Percentiles rank a stretch among this genome's conserved stretches.
Conservation (phyloP, 2,113 vertebrate genomes). For the Hippocampus abdominalis region DNA sequence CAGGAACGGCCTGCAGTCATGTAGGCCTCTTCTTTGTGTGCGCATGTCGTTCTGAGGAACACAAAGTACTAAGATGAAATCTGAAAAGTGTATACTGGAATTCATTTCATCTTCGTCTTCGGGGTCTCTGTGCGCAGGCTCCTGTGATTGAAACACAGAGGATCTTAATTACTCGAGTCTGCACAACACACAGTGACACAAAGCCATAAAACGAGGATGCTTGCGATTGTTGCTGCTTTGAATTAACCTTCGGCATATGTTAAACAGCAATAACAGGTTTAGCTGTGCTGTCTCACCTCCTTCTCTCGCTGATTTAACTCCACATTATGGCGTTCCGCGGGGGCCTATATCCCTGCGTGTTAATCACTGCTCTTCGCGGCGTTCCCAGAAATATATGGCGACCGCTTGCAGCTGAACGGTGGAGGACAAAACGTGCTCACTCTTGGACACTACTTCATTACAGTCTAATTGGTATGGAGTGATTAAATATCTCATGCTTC, state of each 20-base stretch:
- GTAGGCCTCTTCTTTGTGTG: background rate
- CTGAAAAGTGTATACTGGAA: background rate
- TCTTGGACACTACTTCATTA: conserved; percentile 97
- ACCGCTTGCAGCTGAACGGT: conserved; percentile 81
- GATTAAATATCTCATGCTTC: conserved; percentile 99
- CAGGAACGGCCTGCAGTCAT: background rate
- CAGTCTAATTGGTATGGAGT: conserved; percentile 99
- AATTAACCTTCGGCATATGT: conserved; percentile 72
- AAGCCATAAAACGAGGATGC: conserved; percentile 48
- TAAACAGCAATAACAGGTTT: conserved; percentile 72
- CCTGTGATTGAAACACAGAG: conserved; percentile 4
- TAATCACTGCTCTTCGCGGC: conserved; percentile 69
- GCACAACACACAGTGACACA: conserved; percentile 31
- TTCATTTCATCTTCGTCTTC: conserved; percentile 9
- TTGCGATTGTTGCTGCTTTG: conserved; percentile 49
- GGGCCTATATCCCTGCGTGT: conserved; percentile 68
- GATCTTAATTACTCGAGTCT: conserved; percentile 48
- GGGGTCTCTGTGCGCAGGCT: background rate
- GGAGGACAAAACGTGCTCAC: conserved; percentile 85
- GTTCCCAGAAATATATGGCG: conserved; percentile 67
- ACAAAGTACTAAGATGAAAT: background rate
- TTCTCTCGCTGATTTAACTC: conserved; percentile 69
- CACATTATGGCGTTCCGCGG: conserved; percentile 66
- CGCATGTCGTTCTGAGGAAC: background rate
- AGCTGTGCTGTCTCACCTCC: conserved; percentile 52